A percentile compares a stretch with the other conserved stretches of the same genome.
Evolutionary conservation across 2,113 vertebrate genomes (phyloP).

Genomic region (Pelvicachromis taeniatus): DNA sequence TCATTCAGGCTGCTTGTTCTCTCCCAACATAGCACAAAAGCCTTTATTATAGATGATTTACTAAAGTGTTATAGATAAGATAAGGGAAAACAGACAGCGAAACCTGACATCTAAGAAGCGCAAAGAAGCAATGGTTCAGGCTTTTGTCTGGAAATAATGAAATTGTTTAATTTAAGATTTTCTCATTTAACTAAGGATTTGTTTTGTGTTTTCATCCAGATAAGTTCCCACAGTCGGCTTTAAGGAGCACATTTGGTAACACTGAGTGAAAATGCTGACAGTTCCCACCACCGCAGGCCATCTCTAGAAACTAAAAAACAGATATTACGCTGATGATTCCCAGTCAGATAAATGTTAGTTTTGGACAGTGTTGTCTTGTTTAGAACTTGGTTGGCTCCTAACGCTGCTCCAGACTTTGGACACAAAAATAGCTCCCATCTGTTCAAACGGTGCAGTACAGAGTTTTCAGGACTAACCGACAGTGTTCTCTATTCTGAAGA

Average conservation of each 20-base stretch:
- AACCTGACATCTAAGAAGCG: neutral
- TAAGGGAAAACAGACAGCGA: neutral
- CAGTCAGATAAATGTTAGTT: constrained; percentile 30
- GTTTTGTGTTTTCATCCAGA: neutral
- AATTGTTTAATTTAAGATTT: neutral
- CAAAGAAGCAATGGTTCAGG: neutral
- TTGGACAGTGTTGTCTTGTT: constrained; percentile 44
- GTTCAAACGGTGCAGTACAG: constrained; percentile 14
- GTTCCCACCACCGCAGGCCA: neutral
- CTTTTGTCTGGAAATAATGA: neutral
- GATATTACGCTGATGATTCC: constrained; percentile 7
- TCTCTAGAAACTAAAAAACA: constrained; percentile 10
- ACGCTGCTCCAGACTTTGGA: neutral
- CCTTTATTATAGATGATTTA: neutral
- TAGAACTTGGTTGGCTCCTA: constrained; percentile 42
- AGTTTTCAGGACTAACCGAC: constrained; percentile 6
- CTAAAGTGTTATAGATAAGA: neutral
- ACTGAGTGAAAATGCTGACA: constrained; percentile 5
- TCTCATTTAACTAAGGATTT: neutral
- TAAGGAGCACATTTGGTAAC: neutral
- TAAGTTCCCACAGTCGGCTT: neutral
- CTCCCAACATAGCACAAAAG: neutral
- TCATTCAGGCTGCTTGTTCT: neutral
- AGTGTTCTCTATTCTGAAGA: constrained; percentile 17
- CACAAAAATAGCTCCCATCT: constrained; percentile 52